A percentile compares a stretch with the other conserved stretches of the same genome.
phyloP scores from a whole-genome alignment of 2,888 invertebrate genomes.

The Melipona beecheii region DNA sequence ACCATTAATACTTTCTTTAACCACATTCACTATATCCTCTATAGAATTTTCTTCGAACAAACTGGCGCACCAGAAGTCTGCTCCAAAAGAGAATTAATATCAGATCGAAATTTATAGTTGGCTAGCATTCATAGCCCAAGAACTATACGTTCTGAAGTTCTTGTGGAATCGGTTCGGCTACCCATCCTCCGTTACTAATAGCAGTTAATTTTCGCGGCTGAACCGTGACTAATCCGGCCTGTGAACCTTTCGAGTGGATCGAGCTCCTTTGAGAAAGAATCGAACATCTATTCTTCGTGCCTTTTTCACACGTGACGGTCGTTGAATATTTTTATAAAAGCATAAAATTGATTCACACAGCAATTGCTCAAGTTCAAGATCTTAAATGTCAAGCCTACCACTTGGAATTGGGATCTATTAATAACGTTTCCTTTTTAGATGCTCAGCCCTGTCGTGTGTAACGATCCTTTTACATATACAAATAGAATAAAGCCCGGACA shows the following conservation, averaged over 20 bases:
- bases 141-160: conserved; percentile 57
- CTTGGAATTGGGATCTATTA: conserved; percentile 25
- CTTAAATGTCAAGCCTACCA: neutral
- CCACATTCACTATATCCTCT: neutral
- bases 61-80: conserved; percentile 10
- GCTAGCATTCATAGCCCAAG: conserved; percentile 30
- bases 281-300: neutral
- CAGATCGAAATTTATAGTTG: conserved; percentile 38
- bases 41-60: neutral
- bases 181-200: conserved; percentile 65
- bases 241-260: conserved; percentile 24
- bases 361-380: neutral
- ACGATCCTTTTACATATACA: conserved; percentile 14
- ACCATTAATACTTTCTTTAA: neutral
- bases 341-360: neutral
- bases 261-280: neutral
- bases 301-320: neutral
- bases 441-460: neutral
- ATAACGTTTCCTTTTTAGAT: neutral
- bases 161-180: conserved; percentile 37
- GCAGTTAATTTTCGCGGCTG: conserved; percentile 62
- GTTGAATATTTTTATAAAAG: neutral
- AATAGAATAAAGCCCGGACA: conserved; percentile 28
- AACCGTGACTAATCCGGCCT: conserved; percentile 52
- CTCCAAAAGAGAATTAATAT: conserved; percentile 39